Base-by-base conservation (phyloP, 2,888 invertebrate genomes). In the Kuschelorhynchus macadamiae region DNA sequence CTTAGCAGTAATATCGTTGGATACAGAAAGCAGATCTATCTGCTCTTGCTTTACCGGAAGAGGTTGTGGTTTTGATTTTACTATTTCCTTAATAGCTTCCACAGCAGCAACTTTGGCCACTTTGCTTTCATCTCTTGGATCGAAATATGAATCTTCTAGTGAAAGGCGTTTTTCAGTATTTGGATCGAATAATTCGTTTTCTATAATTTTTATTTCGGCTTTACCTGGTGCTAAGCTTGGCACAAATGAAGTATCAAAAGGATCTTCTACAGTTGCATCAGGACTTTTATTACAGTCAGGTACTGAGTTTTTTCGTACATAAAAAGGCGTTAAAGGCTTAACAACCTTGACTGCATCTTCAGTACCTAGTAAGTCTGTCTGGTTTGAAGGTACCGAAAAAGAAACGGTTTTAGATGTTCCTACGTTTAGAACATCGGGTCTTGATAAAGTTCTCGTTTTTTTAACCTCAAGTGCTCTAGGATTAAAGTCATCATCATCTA, bases 321-420 rank as follows among this genome's bases (percentile, higher is more conserved):
- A 94, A 77, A 93, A 94, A 0, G 94, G 94, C 2, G 94, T 94
- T 53, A 93, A 80, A 2, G 94, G 94, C 79, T 94, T 93, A 20
- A 85, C 85, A 55, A 88, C 85, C 78, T 89, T 89, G 9, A 64
- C 50, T 7, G 60, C 66, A 7, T 68, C 66, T 17, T 70, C 70
- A 7, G 64, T 18, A 12, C 83, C 85, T 9, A 92, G 85, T 53
- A 90, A 81, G 78, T 90, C 88, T 1, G 81, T 81, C 67, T 83
- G 78, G 5, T 86, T 85, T 1, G 86, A 73, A 2, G 89, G 88
- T 55, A 89, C 81, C 67, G 88, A 85, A 72, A 91, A 90, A 0
- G 87, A 88, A 8, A 90, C 90, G 1, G 79, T 84, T 80, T 86
- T 89, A 0, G 71, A 33, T 7, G 64, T 42, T 1, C 68, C 39